Base-by-base conservation (phyloP, 2,888 invertebrate genomes). In the Pseudeuparius sepicola region DNA sequence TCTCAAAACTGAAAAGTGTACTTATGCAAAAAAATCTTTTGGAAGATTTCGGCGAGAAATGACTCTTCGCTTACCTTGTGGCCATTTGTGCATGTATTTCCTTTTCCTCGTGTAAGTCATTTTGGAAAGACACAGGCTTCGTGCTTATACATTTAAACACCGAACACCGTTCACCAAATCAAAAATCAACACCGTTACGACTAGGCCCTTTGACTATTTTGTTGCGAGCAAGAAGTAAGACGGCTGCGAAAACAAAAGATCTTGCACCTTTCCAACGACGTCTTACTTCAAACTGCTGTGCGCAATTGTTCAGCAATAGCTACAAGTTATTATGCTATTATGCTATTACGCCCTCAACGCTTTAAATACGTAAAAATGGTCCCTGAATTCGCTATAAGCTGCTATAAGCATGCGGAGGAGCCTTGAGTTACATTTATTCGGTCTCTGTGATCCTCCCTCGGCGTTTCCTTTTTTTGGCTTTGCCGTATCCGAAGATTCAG, bases 271-370 rank as follows among this genome's bases (percentile, higher is more conserved):
- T 52, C 53, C 48, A 53, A 52, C 49, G 51, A 51, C 49, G 57
- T 54, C 59, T 56, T 57, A 57, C 53, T 60, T 52, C 48, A 56
- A 60, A 60, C 59, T 60, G 55, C 54, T 55, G 53, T 56, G 57
- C 57, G 60, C 59, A 61, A 61, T 60, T 61, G 60, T 54, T 50
- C 57, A 48, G 59, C 61, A 60, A 63, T 59, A 59, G 60, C 56
- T 50, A 52, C 52, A 52, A 54, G 56, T 56, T 55, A 63, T 62
- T 63, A 62, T 54, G 54, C 56, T 56, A 63, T 63, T 63, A 63
- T 60, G 54, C 56, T 59, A 63, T 63, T 63, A 63, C 61, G 63
- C 61, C 62, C 59, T 61, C 61, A 50, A 53, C 56, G 50, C 55
- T 56, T 60, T 60, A 58, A 59, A 60, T 57, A 55, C 57, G 56